phyloP scores from a whole-genome alignment of 2,797 vertebrate species.

The Cottoperca gobio region DNA sequence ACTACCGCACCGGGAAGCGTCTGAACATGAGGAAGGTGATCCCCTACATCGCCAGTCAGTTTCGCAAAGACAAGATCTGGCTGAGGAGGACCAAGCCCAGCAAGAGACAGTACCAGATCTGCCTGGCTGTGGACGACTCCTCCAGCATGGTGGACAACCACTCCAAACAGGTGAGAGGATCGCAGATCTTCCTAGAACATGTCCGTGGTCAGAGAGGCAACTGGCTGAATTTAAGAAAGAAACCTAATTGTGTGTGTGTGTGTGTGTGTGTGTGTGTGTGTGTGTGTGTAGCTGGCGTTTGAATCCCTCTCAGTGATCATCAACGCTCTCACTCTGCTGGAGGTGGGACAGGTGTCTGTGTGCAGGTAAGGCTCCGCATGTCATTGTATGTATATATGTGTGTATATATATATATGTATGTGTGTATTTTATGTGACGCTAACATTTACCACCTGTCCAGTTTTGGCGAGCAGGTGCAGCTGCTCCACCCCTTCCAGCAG shows the following conservation, averaged over 20 bases:
- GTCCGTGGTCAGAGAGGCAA: background rate
- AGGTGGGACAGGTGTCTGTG: constrained; percentile 96
- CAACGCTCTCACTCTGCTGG: constrained; percentile 93
- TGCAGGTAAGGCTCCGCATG: constrained; percentile 90
- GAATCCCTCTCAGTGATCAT: constrained; percentile 97
- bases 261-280: background rate
- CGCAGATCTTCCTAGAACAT: background rate
- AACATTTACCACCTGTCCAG: constrained; percentile 70
- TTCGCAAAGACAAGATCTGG: constrained; percentile 99
- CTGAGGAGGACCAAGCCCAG: constrained; percentile 96
- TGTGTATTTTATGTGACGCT: background rate
- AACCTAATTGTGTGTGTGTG: no score
- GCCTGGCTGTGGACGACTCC: constrained; percentile 96
- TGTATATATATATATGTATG: no score
- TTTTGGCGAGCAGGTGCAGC: constrained; percentile 95
- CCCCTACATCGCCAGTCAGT: constrained; percentile 98
- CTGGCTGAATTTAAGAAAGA: background rate
- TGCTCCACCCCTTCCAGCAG: constrained; percentile 96
- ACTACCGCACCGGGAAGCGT: constrained; percentile 96
- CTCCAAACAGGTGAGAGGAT: constrained; percentile 91
- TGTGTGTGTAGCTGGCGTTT: constrained; percentile 90
- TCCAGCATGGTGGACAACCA: constrained; percentile 99
- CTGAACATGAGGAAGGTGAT: constrained; percentile 99
- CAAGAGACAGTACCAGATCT: constrained; percentile 98
- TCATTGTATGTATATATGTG: no score